A percentile compares a stretch with the other conserved stretches of the same genome.
These are phyloP conservation scores for Miltochrista miniata DNA, from an alignment of 2,888 invertebrate species.

Conservation along the genomic window DNA sequence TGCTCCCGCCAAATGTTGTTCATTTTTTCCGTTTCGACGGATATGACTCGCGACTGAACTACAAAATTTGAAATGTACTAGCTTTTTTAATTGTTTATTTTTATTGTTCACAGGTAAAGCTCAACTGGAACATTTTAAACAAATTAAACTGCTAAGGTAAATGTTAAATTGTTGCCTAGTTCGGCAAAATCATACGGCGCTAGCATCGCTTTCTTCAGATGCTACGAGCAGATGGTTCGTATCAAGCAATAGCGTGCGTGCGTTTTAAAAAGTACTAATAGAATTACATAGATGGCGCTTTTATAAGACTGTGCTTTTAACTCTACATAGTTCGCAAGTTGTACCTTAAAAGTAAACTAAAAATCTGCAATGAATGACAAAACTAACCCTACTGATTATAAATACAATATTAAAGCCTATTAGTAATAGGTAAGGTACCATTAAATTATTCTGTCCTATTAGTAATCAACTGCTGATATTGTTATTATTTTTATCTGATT, in stretches of 20 bases:
- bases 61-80: conserved; percentile 5
- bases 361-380: too few relatives aligned
- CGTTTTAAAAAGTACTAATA: conserved; percentile 30
- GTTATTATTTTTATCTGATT: too few relatives aligned
- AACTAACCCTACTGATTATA: too few relatives aligned
- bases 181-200: conserved; percentile 42
- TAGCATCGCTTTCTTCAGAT: conserved; percentile 27
- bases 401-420: too few relatives aligned
- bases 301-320: conserved; percentile 3
- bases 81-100: conserved; percentile 20
- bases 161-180: conserved; percentile 31
- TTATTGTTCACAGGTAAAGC: conserved; percentile 36
- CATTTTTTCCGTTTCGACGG: conserved; percentile 26
- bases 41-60: conserved; percentile 11
- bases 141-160: background rate
- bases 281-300: conserved; percentile 50
- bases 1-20: conserved; percentile 21
- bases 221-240: conserved; percentile 41
- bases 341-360: too few relatives aligned
- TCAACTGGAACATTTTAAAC: background rate
- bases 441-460: too few relatives aligned
- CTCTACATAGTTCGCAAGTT: too few relatives aligned
- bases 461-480: too few relatives aligned
- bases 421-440: too few relatives aligned
- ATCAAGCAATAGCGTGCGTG: conserved; percentile 24